Conservation (phyloP, 2,797 vertebrate genomes). For the Ateles fusciceps region DNA sequence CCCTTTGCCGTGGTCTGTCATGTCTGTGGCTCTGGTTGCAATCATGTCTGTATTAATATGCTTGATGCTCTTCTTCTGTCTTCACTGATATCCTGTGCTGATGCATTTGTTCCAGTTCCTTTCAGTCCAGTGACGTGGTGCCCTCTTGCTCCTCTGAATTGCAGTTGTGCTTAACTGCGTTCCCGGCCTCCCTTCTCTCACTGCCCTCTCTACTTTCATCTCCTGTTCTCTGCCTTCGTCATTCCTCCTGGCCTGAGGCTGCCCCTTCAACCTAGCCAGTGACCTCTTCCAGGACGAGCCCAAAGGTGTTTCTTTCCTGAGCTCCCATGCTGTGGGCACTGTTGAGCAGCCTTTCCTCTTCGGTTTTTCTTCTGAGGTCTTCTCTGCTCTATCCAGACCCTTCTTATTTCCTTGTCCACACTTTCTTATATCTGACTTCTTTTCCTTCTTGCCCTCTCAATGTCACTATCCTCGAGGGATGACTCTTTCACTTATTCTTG, state of each 20-base stretch:
- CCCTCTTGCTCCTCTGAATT: neutral
- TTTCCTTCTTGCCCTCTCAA: neutral
- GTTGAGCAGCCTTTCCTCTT: neutral
- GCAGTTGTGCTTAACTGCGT: neutral
- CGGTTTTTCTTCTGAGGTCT: neutral
- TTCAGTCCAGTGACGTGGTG: fast-evolving
- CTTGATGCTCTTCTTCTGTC: neutral
- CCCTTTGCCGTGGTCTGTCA: fast-evolving
- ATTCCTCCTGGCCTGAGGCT: neutral
- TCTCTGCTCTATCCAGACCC: neutral
- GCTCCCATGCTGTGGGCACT: fast-evolving
- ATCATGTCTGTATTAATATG: fast-evolving
- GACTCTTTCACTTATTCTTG: neutral
- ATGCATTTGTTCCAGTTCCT: neutral
- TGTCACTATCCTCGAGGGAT: neutral
- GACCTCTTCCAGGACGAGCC: neutral
- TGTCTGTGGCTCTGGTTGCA: neutral
- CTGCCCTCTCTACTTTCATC: fast-evolving
- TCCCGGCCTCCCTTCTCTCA: neutral
- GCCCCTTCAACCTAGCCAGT: neutral
- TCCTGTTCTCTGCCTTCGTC: neutral
- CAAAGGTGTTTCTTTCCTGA: neutral
- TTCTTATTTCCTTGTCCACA: neutral
- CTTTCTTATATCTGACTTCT: neutral
- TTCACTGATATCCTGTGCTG: fast-evolving